Evolutionary conservation across 2,797 vertebrate genomes (phyloP).

Genomic region (Acipenser oxyrinchus): DNA sequence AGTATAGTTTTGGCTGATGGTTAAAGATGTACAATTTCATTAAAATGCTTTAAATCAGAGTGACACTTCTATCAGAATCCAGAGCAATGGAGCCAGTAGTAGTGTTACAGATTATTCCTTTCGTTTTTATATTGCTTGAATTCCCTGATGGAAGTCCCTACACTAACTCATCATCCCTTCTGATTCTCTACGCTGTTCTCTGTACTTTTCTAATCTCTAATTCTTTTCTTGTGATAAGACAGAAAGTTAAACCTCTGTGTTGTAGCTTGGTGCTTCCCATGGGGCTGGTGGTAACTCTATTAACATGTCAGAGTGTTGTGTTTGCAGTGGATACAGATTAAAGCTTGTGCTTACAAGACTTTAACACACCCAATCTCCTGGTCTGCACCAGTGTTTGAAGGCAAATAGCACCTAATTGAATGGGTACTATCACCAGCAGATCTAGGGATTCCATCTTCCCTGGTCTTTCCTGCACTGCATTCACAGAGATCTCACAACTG

Average conservation of each 20-base stretch:
- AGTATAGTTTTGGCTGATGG: no score
- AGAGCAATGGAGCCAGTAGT: no score
- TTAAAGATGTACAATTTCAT: no score
- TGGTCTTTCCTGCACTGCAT: no score
- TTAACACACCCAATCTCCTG: neutral
- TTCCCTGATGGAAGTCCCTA: no score
- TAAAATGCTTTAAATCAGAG: no score
- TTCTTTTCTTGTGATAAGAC: conserved; percentile 36
- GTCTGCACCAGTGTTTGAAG: neutral
- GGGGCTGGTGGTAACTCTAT: conserved; percentile 32
- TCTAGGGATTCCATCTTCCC: no score
- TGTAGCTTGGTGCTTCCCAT: conserved; percentile 34
- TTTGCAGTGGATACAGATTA: conserved; percentile 8
- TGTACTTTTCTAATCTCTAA: conserved; percentile 15
- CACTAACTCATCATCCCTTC: conserved; percentile 12
- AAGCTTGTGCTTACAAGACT: neutral
- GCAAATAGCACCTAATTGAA: neutral
- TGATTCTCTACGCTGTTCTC: conserved; percentile 25
- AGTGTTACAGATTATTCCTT: no score
- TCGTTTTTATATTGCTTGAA: no score
- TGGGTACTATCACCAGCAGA: no score
- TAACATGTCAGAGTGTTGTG: conserved; percentile 36
- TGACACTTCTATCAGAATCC: no score
- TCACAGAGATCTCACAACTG: no score
- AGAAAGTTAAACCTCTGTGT: conserved; percentile 38